Base-by-base conservation (phyloP, 2,888 invertebrate species). In the Pandemis cinnamomeana region DNA sequence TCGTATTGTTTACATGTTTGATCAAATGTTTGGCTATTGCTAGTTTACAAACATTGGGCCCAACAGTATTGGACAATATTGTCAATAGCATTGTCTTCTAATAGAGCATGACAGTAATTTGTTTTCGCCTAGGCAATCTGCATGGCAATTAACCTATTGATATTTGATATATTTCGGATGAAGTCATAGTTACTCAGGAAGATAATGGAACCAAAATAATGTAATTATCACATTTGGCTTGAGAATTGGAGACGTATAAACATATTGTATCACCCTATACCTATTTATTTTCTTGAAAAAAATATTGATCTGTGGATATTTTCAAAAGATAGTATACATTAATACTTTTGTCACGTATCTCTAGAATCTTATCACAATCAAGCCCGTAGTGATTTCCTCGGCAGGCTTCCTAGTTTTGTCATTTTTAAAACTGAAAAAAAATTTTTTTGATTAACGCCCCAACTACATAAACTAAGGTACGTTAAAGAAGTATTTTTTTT, bases 21-120 rank as follows among this genome's bases (percentile, higher is more conserved):
- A 61, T 58, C 78, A 79, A 80, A 79, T 78, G 76, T 71, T 76
- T 67, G 75, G 58, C 67, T 68, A 60, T 72, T 78, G 75, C 78
- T 75, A 72, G 80, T 81, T 83, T 83, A 85, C 81, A 86, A 86
- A 85, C 80, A 81, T 75, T 78, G 71, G 70, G 66, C 64, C 70
- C 71, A 73, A 78, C 73, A 42, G n/a, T 7, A 67, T 64, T 48
- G n/a, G 8, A 20, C 10, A 46, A 58, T 55, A 44, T 68, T 27
- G 11, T 73, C 69, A 69, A 69, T 73, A 66, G 11, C 20, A 64
- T 73, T 72, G 67, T 72, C 13, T 46, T 60, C 20, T 53, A 44
- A 55, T 55, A 48, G 13, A 61, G 41, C 42, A 62, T 51, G 42
- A 70, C 41, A 11, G 15, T 62, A 36, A 44, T 55, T 48, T 68